Conservation (phyloP, 2,888 invertebrate species). For the Cryptus armator region DNA sequence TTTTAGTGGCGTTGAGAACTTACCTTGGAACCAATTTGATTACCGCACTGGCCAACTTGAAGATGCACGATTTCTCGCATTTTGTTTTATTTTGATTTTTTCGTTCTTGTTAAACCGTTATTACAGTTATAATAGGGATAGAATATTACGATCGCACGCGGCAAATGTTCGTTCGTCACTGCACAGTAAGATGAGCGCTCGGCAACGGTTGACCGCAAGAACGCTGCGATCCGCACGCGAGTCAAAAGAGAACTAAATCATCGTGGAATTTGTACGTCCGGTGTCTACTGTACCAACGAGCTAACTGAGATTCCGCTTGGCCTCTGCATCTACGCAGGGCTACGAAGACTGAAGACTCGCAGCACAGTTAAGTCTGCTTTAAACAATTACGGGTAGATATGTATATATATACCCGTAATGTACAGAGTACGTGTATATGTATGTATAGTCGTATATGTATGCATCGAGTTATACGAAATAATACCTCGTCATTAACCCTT, state of each 20-base stretch:
- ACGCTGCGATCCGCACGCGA: conserved; percentile 60
- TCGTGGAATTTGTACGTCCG: conserved; percentile 17
- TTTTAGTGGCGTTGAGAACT: conserved; percentile 31
- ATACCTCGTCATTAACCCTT: background rate
- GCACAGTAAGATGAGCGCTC: conserved; percentile 17
- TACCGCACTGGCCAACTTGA: conserved; percentile 89
- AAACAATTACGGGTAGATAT: background rate
- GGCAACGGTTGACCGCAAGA: conserved; percentile 32
- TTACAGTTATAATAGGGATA: background rate
- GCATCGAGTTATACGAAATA: background rate
- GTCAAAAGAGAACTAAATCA: conserved; percentile 44
- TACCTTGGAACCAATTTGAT: conserved; percentile 88
- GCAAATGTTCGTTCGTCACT: conserved; percentile 65
- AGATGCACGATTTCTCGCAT: conserved; percentile 89
- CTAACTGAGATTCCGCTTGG: background rate
- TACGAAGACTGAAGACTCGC: background rate
- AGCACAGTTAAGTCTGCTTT: background rate
- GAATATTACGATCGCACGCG: conserved; percentile 40
- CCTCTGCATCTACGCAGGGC: background rate
- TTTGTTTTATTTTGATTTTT: conserved; percentile 10
- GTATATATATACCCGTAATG: background rate
- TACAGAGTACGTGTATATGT: no score
- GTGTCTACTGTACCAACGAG: conserved; percentile 51
- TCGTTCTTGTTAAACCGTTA: background rate
- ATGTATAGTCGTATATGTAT: background rate